Conservation (phyloP, 1,140 invertebrate species). For the Nylanderia fulva region DNA sequence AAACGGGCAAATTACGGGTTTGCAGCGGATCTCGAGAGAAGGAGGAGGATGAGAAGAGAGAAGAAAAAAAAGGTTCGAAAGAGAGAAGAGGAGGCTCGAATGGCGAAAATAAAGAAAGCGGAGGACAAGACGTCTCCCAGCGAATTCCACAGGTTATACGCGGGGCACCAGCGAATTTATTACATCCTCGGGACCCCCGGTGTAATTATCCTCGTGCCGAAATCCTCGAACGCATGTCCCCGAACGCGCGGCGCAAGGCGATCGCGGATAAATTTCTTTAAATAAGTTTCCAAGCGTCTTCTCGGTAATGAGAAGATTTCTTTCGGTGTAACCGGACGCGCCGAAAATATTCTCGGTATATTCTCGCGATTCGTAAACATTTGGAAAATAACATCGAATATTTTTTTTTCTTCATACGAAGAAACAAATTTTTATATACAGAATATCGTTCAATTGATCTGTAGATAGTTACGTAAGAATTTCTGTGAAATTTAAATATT, state of each 20-base stretch:
- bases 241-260: background rate
- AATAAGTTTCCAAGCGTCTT: constrained; percentile 1
- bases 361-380: constrained; percentile 30
- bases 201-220: constrained; percentile 68
- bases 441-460: background rate
- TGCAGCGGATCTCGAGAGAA: constrained; percentile 35
- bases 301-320: background rate
- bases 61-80: background rate
- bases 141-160: constrained; percentile 64
- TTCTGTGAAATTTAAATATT: background rate
- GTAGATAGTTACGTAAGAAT: background rate
- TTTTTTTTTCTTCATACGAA: background rate
- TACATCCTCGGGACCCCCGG: constrained; percentile 40
- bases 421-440: background rate
- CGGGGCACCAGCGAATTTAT: constrained; percentile 65
- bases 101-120: constrained; percentile 65
- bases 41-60: background rate
- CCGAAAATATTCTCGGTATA: background rate
- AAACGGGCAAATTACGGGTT: constrained; percentile 73
- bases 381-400: background rate
- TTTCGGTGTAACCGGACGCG: background rate
- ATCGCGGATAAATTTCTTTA: constrained; percentile 39
- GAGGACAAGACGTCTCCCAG: constrained; percentile 31
- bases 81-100: background rate
- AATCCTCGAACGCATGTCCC: constrained; percentile 58